phyloP scores from a whole-genome alignment of 2,113 vertebrate genomes.

The Sapayoa aenigma region DNA sequence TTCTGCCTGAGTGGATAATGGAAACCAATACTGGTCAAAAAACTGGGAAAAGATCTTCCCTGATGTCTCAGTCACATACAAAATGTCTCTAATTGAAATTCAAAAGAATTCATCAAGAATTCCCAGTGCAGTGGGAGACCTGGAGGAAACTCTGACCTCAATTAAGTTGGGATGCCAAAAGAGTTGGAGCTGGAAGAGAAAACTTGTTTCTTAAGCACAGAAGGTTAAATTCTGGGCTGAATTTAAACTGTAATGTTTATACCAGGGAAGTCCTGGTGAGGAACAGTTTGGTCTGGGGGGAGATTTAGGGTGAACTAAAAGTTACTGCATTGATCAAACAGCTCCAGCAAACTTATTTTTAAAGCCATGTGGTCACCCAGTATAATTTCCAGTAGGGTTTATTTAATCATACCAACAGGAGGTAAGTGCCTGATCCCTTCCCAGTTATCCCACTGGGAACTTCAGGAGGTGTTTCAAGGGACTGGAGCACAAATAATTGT shows the following conservation, averaged over 20 bases:
- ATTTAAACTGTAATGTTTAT: not conserved
- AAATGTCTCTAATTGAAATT: fast-evolving
- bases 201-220: not conserved
- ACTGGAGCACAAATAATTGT: not conserved
- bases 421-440: not conserved
- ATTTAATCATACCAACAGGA: not conserved
- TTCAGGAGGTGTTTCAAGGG: not conserved
- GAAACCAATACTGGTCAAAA: not conserved
- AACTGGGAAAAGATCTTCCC: not conserved
- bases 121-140: not conserved
- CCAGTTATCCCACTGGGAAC: not conserved
- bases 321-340: not conserved
- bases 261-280: not conserved
- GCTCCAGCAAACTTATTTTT: not conserved
- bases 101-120: not conserved
- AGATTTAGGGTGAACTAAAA: not conserved
- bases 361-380: not conserved
- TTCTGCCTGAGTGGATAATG: not conserved
- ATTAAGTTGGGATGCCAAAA: fast-evolving
- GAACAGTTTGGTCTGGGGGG: not conserved
- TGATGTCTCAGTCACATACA: fast-evolving
- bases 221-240: not conserved
- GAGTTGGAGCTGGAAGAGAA: not conserved
- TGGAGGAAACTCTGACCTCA: not conserved
- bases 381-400: not conserved